Conservation (phyloP, 2,888 invertebrate species). For the Apodemia hepburni region DNA sequence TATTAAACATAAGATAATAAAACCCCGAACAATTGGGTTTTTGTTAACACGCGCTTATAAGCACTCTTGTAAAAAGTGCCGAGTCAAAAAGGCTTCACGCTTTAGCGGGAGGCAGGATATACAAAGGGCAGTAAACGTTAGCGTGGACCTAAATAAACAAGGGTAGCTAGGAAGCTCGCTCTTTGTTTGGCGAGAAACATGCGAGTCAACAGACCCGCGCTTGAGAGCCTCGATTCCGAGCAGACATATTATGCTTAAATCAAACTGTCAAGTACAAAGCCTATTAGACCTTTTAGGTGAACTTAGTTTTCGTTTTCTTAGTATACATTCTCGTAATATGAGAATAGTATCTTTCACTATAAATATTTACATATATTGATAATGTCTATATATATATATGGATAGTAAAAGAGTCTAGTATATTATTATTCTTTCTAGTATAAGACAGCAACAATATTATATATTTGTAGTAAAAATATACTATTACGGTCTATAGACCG, state of each 20-base stretch:
- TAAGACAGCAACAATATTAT: too few species aligned
- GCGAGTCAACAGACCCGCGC: conserved; percentile 62
- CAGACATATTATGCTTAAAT: conserved; percentile 27
- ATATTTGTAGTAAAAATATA: too few species aligned
- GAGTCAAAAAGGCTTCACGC: conserved; percentile 77
- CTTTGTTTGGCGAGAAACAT: conserved; percentile 76
- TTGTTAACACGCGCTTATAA: conserved; percentile 59
- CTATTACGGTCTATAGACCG: too few species aligned
- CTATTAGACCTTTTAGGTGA: conserved; percentile 16
- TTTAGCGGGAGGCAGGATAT: conserved; percentile 62
- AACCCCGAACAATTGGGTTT: conserved; percentile 16
- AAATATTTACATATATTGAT: too few species aligned
- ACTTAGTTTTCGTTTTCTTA: conserved; percentile 6
- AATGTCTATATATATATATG: too few species aligned
- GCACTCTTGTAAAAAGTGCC: conserved; percentile 74
- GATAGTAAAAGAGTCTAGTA: too few species aligned
- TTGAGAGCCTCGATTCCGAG: conserved; percentile 38
- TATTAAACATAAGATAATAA: conserved; percentile 3
- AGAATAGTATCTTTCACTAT: too few species aligned
- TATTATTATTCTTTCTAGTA: too few species aligned
- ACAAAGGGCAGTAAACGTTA: conserved; percentile 77
- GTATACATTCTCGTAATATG: too few species aligned
- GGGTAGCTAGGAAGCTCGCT: conserved; percentile 78
- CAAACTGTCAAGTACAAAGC: conserved; percentile 30
- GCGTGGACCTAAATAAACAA: conserved; percentile 76